Base-by-base conservation (phyloP, 2,797 vertebrate species). In the Coilia nasus region DNA sequence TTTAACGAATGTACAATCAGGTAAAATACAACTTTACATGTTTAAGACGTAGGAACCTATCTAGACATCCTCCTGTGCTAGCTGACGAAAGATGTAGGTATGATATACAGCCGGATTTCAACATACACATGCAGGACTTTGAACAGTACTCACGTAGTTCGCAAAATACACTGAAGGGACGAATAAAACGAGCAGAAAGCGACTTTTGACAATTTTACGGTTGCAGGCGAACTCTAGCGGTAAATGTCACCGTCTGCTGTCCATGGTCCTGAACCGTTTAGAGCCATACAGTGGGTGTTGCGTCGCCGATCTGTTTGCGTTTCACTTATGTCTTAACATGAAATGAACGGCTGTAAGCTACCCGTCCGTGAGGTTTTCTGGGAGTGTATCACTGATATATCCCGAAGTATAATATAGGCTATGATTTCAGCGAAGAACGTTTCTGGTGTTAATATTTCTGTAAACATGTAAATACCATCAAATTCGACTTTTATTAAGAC, bases 181-280 rank as follows among this genome's bases (percentile, higher is more conserved):
- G 47, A 81, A 59, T 46, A 81, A 81, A 81, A 86, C 19, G 9
- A 54, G 25, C 80, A 25, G 57, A 82, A 83, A 41, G 81, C 81
- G 83, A 56, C 81, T 57, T 83, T 86, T 81, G 54, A 59, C 83
- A 86, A 85, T 86, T 88, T 88, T 81, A 81, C 62, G 87, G 85
- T 17, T 90, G 71, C 88, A 89, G 87, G 88, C 90, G 88, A 91
- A 89, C 89, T 91, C 90, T 92, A 90, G 82, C 84, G 87, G 86
- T 83, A 83, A 67, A 54, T 85, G 82, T 82, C 78, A 85, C 84
- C 82, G 87, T 89, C 90, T 94, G 91, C 94, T 94, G 93, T 94
- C 93, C 92, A 82, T 28, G 94, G 95, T 96, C 89, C 95, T 96
- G 94, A 94, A 96, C 88, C 82, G 35, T 81, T 83, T 84, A 23